Percentiles rank a stretch among this genome's conserved stretches.
phyloP scores from a whole-genome alignment of 2,113 vertebrate species.

The Pygoscelis adeliae region DNA sequence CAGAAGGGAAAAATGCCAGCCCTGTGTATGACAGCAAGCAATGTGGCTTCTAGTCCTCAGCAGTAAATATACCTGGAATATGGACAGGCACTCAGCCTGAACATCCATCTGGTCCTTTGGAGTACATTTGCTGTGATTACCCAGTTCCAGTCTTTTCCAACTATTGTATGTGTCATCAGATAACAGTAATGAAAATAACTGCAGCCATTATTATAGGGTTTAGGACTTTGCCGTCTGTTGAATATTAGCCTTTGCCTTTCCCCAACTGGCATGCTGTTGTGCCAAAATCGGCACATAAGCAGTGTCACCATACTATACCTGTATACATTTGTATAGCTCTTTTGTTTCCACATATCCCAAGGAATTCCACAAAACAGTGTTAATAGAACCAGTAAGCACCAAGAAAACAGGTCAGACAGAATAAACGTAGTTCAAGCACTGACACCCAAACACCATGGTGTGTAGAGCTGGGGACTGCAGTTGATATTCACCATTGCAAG shows the following conservation, averaged over 20 bases:
- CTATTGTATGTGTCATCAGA: conserved; percentile 64
- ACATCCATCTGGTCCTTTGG: conserved; percentile 66
- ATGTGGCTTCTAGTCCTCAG: conserved; percentile 37
- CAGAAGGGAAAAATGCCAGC: conserved; percentile 17
- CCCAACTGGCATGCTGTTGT: conserved; percentile 49
- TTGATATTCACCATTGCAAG: not conserved
- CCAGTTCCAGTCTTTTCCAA: conserved; percentile 67
- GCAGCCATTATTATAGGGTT: conserved; percentile 70
- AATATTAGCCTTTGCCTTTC: conserved; percentile 77
- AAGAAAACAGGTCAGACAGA: not conserved
- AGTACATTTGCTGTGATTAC: conserved; percentile 69
- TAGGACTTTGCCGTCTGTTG: conserved; percentile 77
- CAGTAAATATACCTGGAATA: conserved; percentile 67
- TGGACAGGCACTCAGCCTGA: conserved; percentile 58
- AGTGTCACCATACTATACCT: not conserved
- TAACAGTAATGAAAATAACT: conserved; percentile 75
- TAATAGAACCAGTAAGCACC: not conserved
- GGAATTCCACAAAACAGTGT: not conserved
- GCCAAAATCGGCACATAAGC: conserved; percentile 31
- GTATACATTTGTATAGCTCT: not conserved
- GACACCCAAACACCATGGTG: not conserved
- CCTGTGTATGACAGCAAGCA: conserved; percentile 27
- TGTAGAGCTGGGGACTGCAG: not conserved
- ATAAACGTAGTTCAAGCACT: not conserved
- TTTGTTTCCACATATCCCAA: not conserved